Evolutionary conservation across 2,888 invertebrate species (phyloP), one percentile per base, ranked within the genome.

Genomic region (Hemistola chrysoprasaria): DNA sequence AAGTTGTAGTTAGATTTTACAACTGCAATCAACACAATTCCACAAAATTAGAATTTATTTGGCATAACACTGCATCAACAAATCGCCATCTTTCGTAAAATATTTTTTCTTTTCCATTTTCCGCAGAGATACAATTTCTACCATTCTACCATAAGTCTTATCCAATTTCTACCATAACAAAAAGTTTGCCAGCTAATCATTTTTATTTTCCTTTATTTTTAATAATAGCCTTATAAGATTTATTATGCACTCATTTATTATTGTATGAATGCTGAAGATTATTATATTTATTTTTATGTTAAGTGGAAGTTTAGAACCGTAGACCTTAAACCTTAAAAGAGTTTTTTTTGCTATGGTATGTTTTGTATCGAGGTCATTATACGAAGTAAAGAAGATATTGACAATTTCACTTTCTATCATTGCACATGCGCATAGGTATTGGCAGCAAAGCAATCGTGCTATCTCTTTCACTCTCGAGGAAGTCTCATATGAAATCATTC

Each of bases 1-100:
- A 33, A 29, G 8, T 25, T 29, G 7, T 6, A 8, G 9, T 22
- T 29, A 11, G 8, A 24, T 29, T 24, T 37, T 11, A 8, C 4
- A 11, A 3, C 20, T n/a, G 10, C 3, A 8, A 8, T 20, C 8
- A 11, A 3, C 3, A 23, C 26, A 8, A 1, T 10, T 36, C 11
- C 11, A 11, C 16, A 10, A 8, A 23, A 20, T 7, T 2, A 16
- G 3, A 16, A 16, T 16, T 3, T 16, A 16, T 16, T 16, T 16
- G 4, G 2, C 16, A 16, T 3, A 3, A 16, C 2, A 16, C 16
- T 16, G 16, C 16, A 16, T 24, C 22, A 11, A 29, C n/a, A 8
- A 11, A 10, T 40, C 50, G 53, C 53, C 55, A 55, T 55, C 32
- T 50, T 44, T 44, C 11, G 11, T 1, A 22, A 10, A 24, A 22